Conservation (phyloP, 1,140 invertebrate genomes). For the Cepaea nemoralis region DNA sequence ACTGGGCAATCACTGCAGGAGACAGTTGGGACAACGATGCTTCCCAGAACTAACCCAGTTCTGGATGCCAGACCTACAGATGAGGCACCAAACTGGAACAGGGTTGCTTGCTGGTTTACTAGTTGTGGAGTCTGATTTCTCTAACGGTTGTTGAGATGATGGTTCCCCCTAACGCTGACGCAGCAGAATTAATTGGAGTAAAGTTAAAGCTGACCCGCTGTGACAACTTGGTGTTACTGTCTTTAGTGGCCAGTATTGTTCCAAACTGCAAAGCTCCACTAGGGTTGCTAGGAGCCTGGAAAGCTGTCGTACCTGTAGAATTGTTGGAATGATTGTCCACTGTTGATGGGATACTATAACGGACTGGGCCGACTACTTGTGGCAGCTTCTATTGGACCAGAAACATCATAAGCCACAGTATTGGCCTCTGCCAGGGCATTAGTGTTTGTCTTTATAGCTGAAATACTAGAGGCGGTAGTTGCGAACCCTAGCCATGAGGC, state of each 20-base stretch:
- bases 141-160: not conserved
- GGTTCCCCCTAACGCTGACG: not conserved
- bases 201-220: conserved; percentile 6
- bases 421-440: not conserved
- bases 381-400: not conserved
- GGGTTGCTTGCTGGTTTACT: not conserved
- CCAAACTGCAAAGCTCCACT: not conserved
- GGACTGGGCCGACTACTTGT: no score
- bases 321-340: not conserved
- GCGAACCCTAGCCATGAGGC: not conserved
- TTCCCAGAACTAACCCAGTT: conserved; percentile 18
- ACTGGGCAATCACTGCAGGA: no score
- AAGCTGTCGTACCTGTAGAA: not conserved
- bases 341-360: not conserved
- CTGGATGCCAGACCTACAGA: not conserved
- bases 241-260: not conserved
- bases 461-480: not conserved
- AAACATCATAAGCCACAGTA: no score
- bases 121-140: not conserved
- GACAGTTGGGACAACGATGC: no score
- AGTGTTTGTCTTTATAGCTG: not conserved
- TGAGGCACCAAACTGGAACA: conserved; percentile 28
- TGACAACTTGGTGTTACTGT: not conserved
- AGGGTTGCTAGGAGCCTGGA: not conserved
- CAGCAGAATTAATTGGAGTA: not conserved